Base-by-base conservation (phyloP, 2,888 invertebrate genomes). In the Eupsilia transversa region DNA sequence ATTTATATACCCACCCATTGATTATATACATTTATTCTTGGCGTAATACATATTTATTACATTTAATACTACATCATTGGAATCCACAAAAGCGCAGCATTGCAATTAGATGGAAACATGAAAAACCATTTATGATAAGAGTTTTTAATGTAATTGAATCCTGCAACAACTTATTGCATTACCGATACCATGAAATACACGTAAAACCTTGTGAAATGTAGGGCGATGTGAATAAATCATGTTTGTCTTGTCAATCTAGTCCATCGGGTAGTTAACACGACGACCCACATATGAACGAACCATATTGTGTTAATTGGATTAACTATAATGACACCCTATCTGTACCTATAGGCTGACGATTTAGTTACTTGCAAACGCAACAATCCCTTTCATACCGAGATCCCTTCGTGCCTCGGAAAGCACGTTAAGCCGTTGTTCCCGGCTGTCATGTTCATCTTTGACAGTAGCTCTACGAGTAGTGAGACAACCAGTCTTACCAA, bases 181-280 rank as follows among this genome's bases (percentile, higher is more conserved):
- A 82, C 30, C n/a, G 27, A 67, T 66, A 70, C 17, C 27, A 70
- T 52, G 61, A 57, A 57, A 82, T 54, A 66, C n/a, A 82, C 17
- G 60, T 56, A 69, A 49, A 74, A 46, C 77, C 74, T 84, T 64
- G 78, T 77, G 54, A 30, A 79, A 86, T 80, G 68, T 82, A 69
- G 84, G 74, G 30, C 84, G 63, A 46, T 64, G 60, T 85, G 80
- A 80, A 84, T 83, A 74, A 79, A 61, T 79, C 64, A 79, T 72
- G 46, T 59, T 46, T 67, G 57, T 67, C 54, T 71, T 81, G 81
- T 86, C 77, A 81, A 81, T 81, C 56, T 63, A 77, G 79, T 74
- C 20, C 74, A 87, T 77, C 80, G 60, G 61, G 64, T 76, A 61
- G 67, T 46, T 68, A 68, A 66, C 82, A 54, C 61, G 65, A 54